Base-by-base conservation (phyloP, 2,888 invertebrate genomes). In the Chrysina gloriosa region DNA sequence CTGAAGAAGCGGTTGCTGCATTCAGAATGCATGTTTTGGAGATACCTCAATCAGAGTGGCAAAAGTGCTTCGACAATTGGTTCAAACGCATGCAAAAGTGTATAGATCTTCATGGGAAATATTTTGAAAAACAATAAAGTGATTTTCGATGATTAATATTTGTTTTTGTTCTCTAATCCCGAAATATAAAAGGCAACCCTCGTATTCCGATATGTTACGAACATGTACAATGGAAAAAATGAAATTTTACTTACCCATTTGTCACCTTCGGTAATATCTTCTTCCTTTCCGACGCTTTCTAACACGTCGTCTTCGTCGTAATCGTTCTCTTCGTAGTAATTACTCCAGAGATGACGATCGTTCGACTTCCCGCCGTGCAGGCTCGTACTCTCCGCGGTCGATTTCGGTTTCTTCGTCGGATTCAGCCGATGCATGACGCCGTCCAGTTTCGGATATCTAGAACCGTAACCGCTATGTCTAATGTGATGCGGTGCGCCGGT, bases 401-500 rank as follows among this genome's bases (percentile, higher is more conserved):
- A n/a, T 42, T 65, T 54, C 42, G 54, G 11, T 54, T 65, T 65
- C 27, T 56, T 56, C 56, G 65, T 29, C 48, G 63, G 48, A 34
- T 56, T 56, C 36, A 67, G 21, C 63, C 67, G 50, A 23, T 67
- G 39, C 52, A 67, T 50, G 4, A 67, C 67, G 2, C 52, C 63
- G 42, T 67, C 67, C 7, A 67, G 29, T 11, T 54, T 67, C 31
- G 63, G 39, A 54, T 63, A 67, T 21, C 67, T 27, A 31, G 67
- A 67, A 27, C 11, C 21, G 63, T 48, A 63, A 42, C 67, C 67
- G 63, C 58, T 52, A 50, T 67, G 67, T 16, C 67, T 27, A 25
- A 67, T 67, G 11, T 48, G 67, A 54, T 67, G 67, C 23, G 67
- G 54, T 23, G 4, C 19, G 6, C 25, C 21, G 7, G 67, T 63